Evolutionary conservation across 1,140 invertebrate genomes (phyloP).

Genomic region (Pantala flavescens): DNA sequence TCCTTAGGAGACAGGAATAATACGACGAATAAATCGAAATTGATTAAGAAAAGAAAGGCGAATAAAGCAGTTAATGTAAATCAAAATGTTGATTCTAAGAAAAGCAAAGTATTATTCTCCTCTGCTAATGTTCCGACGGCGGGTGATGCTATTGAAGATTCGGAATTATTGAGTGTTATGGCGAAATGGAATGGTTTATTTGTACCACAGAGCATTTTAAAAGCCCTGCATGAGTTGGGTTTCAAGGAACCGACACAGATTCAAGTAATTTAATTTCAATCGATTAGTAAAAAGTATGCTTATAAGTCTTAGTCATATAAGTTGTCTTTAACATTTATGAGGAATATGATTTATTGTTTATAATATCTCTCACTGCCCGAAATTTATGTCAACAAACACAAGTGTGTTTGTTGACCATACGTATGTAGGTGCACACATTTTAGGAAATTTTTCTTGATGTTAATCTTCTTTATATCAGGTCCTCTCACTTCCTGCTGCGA

Average conservation of each 20-base stretch:
- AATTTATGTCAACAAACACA: not conserved
- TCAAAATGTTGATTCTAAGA: conserved; percentile 6
- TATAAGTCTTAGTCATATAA: conserved; percentile 1
- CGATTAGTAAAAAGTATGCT: not conserved
- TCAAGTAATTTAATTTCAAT: conserved; percentile 34
- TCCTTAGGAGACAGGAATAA: conserved; percentile 13
- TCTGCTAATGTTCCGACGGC: too few relatives aligned
- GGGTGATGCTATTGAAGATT: too few relatives aligned
- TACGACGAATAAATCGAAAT: conserved; percentile 23
- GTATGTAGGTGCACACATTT: too few relatives aligned
- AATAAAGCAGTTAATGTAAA: not conserved
- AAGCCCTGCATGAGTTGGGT: conserved; percentile 59
- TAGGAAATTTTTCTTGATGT: conserved; percentile 18
- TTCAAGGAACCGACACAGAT: conserved; percentile 80
- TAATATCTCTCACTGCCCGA: not conserved
- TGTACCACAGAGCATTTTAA: conserved; percentile 58
- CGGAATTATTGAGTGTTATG: conserved; percentile 33
- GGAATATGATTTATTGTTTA: not conserved
- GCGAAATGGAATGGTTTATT: conserved; percentile 59
- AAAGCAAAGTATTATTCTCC: not conserved
- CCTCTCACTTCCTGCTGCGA: conserved; percentile 68
- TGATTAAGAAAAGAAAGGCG: not conserved
- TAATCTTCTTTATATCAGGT: conserved; percentile 37
- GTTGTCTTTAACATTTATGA: not conserved
- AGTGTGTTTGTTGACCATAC: not conserved